Evolutionary conservation across 2,113 vertebrate genomes (phyloP), one percentile per base, ranked within the genome.

Genomic region (Mus pahari): DNA sequence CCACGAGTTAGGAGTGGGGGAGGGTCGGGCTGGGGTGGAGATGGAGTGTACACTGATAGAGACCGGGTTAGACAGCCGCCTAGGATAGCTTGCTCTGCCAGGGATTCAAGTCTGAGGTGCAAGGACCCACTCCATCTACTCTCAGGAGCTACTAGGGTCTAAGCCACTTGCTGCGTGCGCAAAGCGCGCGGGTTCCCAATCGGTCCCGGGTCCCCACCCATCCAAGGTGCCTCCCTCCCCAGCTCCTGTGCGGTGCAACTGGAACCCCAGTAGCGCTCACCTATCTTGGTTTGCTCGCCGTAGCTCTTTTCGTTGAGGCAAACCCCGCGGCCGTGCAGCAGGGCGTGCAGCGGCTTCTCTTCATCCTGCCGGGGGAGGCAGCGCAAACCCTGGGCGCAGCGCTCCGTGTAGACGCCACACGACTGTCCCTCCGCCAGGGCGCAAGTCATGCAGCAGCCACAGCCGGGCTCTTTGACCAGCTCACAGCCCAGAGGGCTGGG

Each of bases 371-470:
- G 98, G 17, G 99, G 99, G 86, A 99, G 98, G 97, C 99, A 99
- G 96, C 99, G 99, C 77, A 99, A 98, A 81, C 99, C 99, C 90
- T 99, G 99, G 97, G 99, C 98, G 98, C 99, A 99, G 87, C 99
- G 99, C 98, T 99, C 99, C 1, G 99, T 99, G 99, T 99, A 99
- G 60, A 99, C 99, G 92, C 99, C 99, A 98, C 99, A 99, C 97
- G 99, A 98, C 98, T 99, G 99, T 7, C 99, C 99, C 98, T 99
- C 99, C 3, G 99, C 98, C 98, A 99, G 99, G 95, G 99, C 99
- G 98, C 99, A 99, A 62, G 99, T 99, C 96, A 99, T 99, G 98
- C 99, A 99, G 99, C 99, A 99, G 98, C 99, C 99, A 98, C 99
- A 99, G 98, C 99, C 99, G 2, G 99, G 99, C 98, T 99, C 99